A percentile compares a stretch with the other conserved stretches of the same genome.
Conservation (phyloP, 2,888 invertebrate species). For the Macrophya alboannulata region DNA sequence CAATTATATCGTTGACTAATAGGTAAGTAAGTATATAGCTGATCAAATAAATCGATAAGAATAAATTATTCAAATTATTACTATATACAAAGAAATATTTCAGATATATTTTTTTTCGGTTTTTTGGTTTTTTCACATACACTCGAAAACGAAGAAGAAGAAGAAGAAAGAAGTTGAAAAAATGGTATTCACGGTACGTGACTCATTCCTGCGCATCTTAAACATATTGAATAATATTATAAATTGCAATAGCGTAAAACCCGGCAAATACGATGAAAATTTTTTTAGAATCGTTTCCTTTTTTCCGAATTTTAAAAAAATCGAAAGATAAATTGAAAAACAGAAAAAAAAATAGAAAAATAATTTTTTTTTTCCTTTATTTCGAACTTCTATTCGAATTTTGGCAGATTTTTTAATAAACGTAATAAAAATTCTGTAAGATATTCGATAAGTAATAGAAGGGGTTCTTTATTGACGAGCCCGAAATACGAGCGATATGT, state of each 20-base stretch:
- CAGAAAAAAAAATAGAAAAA: too few species aligned
- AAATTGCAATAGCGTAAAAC: background rate
- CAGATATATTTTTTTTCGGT: too few species aligned
- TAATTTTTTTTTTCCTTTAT: too few species aligned
- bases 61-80: slow-evolving; percentile 39
- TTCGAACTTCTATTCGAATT: too few species aligned
- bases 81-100: background rate
- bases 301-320: background rate
- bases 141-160: too few species aligned
- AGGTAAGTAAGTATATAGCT: background rate
- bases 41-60: slow-evolving; percentile 1
- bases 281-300: background rate
- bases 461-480: background rate
- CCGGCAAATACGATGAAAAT: background rate
- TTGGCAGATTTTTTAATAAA: too few species aligned
- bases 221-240: background rate
- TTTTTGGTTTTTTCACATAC: background rate
- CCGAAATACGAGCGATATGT: background rate
- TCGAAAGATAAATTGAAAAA: too few species aligned
- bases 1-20: background rate
- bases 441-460: background rate
- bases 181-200: background rate
- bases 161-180: too few species aligned
- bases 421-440: too few species aligned
- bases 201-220: background rate